Percentiles rank a stretch among this genome's conserved stretches.
phyloP scores from a whole-genome alignment of 2,888 invertebrate genomes.

The Timandra comae region DNA sequence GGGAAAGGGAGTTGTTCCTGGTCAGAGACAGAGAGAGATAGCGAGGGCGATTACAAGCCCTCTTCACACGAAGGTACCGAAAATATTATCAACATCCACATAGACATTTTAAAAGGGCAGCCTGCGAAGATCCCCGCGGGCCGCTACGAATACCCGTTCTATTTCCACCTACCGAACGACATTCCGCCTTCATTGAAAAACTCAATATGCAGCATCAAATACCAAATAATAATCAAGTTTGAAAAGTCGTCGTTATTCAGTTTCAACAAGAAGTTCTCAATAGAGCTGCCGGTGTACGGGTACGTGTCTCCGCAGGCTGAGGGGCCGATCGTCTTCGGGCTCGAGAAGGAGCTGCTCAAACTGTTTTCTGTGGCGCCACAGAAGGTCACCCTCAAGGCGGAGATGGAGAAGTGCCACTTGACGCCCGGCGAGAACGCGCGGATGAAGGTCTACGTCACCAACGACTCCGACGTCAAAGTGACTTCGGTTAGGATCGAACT shows the following conservation, averaged over 20 bases:
- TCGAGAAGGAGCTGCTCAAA: constrained; percentile 13
- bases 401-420: constrained; percentile 7
- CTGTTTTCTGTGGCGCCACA: constrained; percentile 5
- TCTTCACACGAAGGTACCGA: too few species aligned
- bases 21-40: too few species aligned
- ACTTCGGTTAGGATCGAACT: constrained; percentile 7
- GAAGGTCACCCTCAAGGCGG: constrained; percentile 12
- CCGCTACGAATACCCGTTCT: too few species aligned
- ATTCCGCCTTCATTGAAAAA: constrained; percentile 14
- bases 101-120: too few species aligned
- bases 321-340: constrained; percentile 13
- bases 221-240: constrained; percentile 10
- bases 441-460: constrained; percentile 5
- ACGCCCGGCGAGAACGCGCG: constrained; percentile 13
- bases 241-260: constrained; percentile 11
- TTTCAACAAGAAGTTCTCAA: constrained; percentile 7
- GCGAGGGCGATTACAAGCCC: too few species aligned
- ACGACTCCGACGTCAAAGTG: constrained; percentile 8
- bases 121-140: too few species aligned
- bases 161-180: too few species aligned
- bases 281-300: constrained; percentile 14
- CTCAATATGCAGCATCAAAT: constrained; percentile 8
- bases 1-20: too few species aligned
- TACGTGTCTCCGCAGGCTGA: constrained; percentile 2
- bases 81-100: too few species aligned